Conservation (phyloP, 2,888 invertebrate species). For the Tetragonisca angustula region DNA sequence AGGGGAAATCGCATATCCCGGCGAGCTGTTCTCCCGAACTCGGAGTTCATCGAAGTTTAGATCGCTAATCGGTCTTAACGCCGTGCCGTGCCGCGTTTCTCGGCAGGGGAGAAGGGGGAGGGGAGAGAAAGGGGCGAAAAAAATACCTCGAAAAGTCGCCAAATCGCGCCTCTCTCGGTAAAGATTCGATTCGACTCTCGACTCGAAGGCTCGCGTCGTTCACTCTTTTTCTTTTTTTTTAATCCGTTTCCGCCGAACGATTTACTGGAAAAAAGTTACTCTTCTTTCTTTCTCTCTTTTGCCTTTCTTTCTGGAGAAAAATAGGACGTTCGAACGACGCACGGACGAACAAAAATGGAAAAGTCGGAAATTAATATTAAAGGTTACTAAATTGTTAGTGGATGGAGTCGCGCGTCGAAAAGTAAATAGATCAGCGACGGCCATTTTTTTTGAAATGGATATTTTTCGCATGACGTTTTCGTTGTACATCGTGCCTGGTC, state of each 20-base stretch:
- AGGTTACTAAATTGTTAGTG: no score
- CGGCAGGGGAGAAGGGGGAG: not conserved
- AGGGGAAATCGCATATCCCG: constrained; percentile 62
- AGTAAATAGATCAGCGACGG: no score
- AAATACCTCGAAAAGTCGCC: not conserved
- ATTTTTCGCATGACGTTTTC: no score
- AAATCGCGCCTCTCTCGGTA: not conserved
- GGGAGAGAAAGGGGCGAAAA: constrained; percentile 1
- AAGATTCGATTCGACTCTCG: not conserved
- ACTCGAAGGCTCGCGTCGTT: no score
- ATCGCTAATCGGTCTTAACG: constrained; percentile 72
- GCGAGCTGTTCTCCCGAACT: constrained; percentile 55
- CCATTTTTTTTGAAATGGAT: no score
- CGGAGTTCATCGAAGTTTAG: constrained; percentile 73
- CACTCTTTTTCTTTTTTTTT: not conserved
- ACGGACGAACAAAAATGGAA: not conserved
- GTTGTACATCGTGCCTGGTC: no score
- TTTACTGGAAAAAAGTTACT: not conserved
- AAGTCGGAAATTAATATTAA: no score
- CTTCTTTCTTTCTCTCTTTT: not conserved
- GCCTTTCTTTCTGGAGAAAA: not conserved
- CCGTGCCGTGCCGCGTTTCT: constrained; percentile 15
- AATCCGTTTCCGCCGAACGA: not conserved
- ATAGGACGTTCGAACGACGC: not conserved
- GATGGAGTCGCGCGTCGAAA: no score